Evolutionary conservation across 92 coral and sea anemone genomes (phyloP).

Genomic region (Siderastrea siderea): DNA sequence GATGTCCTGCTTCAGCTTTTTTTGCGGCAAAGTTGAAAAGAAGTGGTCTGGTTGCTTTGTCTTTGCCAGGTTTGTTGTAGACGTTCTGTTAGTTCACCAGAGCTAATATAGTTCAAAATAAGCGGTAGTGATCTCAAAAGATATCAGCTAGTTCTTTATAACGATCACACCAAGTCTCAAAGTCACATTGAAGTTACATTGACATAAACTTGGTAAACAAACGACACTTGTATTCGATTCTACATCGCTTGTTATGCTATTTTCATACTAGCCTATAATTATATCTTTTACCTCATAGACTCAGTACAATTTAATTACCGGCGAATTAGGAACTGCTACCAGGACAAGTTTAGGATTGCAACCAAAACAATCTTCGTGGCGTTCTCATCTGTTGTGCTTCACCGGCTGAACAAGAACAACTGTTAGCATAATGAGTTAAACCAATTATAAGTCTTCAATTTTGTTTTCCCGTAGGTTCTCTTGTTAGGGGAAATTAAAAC

Average conservation of each 20-base stretch:
- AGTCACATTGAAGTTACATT: not conserved
- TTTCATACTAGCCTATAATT: not conserved
- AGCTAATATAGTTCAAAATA: not conserved
- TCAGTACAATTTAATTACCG: not conserved
- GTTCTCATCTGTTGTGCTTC: too few species aligned
- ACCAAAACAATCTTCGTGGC: too few species aligned
- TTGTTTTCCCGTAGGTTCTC: too few species aligned
- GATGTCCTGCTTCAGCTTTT: not conserved
- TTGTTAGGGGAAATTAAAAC: too few species aligned
- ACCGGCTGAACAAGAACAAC: too few species aligned
- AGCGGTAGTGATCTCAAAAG: too few species aligned
- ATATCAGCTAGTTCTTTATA: not conserved
- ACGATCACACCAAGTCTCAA: not conserved
- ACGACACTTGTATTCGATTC: not conserved
- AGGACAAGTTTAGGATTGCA: too few species aligned
- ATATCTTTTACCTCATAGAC: not conserved
- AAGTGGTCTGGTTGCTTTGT: not conserved
- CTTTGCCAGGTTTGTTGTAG: conserved; percentile 12
- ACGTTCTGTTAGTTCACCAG: not conserved
- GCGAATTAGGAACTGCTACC: too few species aligned
- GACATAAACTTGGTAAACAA: not conserved
- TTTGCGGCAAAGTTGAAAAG: not conserved
- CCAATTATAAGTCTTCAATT: too few species aligned
- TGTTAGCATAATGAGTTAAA: too few species aligned
- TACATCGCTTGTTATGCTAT: not conserved